Evolutionary conservation across 2,113 vertebrate species (phyloP).

Genomic region (Catagonus wagneri): DNA sequence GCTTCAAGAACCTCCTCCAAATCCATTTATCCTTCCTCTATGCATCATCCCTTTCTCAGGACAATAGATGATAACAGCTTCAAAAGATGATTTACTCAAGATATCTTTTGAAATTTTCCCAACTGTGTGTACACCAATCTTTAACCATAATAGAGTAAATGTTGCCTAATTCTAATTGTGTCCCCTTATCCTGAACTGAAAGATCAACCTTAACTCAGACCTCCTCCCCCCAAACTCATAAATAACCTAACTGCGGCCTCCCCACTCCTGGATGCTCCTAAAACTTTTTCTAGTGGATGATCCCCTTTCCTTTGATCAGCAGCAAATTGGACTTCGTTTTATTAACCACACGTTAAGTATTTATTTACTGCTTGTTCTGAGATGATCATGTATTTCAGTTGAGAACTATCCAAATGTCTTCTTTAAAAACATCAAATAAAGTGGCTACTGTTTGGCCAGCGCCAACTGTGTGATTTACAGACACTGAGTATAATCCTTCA

Average conservation of each 20-base stretch:
- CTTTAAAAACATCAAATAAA: conserved; percentile 28
- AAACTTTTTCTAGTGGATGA: not conserved
- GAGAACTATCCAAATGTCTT: conserved; percentile 12
- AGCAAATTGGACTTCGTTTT: conserved; percentile 2
- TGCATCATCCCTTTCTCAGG: not conserved
- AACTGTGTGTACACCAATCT: not conserved
- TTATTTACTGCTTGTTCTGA: not conserved
- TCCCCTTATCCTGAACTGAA: not conserved
- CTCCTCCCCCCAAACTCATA: not conserved
- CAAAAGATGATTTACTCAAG: not conserved
- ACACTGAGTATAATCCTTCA: not conserved
- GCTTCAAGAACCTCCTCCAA: not conserved
- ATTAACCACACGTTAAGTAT: not conserved
- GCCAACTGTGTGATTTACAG: not conserved
- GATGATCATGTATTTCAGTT: not conserved
- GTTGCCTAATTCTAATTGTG: not conserved
- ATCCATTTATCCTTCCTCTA: not conserved
- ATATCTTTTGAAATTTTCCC: conserved; percentile 17
- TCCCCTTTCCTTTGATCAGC: not conserved
- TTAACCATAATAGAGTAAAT: not conserved
- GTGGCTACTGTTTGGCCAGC: not conserved
- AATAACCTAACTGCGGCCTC: not conserved
- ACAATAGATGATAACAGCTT: not conserved
- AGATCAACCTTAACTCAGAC: not conserved
- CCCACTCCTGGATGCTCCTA: not conserved